These are phyloP conservation scores for Gouania willdenowi DNA, from an alignment of 2,797 vertebrate species.

Conservation along the genomic window DNA sequence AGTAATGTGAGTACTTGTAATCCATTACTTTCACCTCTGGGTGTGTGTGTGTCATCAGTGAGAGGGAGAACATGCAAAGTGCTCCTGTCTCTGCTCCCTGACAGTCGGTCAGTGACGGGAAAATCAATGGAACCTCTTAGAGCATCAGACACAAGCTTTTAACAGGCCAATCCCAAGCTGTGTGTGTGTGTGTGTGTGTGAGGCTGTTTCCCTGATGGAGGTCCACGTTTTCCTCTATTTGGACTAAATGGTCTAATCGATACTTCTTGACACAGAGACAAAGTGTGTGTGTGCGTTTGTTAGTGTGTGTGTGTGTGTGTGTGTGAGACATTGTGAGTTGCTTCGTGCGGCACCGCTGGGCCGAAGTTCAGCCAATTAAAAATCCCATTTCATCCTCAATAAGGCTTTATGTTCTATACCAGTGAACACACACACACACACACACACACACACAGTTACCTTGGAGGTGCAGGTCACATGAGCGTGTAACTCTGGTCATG, in stretches of 20 bases:
- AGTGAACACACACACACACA: slow-evolving; percentile 32
- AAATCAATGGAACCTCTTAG: too few species aligned
- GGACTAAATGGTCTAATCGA: slow-evolving; percentile 66
- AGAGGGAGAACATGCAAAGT: too few species aligned
- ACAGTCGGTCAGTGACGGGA: too few species aligned
- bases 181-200: background rate
- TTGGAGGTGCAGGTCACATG: background rate
- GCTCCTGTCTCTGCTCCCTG: too few species aligned
- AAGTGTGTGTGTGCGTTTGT: slow-evolving; percentile 3
- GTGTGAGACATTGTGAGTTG: slow-evolving; percentile 58
- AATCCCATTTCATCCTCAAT: slow-evolving; percentile 80
- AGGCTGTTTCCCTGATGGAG: slow-evolving; percentile 45
- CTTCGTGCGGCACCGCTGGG: slow-evolving; percentile 50
- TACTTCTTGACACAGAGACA: slow-evolving; percentile 54
- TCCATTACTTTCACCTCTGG: too few species aligned
- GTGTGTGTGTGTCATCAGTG: too few species aligned
- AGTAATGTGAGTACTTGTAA: too few species aligned
- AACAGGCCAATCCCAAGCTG: slow-evolving; percentile 12
- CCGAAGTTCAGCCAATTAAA: slow-evolving; percentile 75
- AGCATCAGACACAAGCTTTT: too few species aligned
- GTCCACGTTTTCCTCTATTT: slow-evolving; percentile 45
- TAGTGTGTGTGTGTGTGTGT: slow-evolving; percentile 37
- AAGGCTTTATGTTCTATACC: slow-evolving; percentile 77
- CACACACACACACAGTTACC: slow-evolving; percentile 51
- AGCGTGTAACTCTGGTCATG: too few species aligned